These are phyloP conservation scores for Drosophila nigrodunni DNA, from an alignment of 1,140 invertebrate species.

Conservation along the genomic window DNA sequence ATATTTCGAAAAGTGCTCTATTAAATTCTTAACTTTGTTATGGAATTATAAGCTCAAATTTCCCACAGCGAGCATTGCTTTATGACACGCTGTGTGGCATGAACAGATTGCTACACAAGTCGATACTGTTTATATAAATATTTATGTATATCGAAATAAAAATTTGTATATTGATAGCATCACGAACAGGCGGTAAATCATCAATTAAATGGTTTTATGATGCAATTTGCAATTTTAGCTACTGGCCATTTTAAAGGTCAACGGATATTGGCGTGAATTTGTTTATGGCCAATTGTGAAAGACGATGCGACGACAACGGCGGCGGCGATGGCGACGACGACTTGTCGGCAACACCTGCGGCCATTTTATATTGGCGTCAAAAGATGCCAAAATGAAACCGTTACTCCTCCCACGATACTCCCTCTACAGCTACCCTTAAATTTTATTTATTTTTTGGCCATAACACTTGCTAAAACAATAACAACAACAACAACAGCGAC, in stretches of 20 bases:
- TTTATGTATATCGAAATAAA: background rate
- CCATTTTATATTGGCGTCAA: constrained; percentile 47
- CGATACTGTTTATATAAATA: background rate
- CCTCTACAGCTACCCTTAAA: background rate
- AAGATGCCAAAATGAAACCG: constrained; percentile 45
- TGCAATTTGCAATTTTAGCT: constrained; percentile 52
- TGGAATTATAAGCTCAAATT: no score
- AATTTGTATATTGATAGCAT: constrained; percentile 58
- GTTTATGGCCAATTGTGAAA: constrained; percentile 44
- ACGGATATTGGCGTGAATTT: constrained; percentile 51
- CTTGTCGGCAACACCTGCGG: constrained; percentile 53
- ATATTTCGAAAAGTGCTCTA: no score
- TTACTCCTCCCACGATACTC: background rate
- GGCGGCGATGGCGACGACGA: constrained; percentile 31
- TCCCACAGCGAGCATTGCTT: no score
- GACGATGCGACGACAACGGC: constrained; percentile 20
- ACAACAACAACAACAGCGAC: constrained; percentile 1
- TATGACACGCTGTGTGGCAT: no score
- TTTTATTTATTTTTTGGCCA: background rate
- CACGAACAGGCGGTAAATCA: constrained; percentile 70
- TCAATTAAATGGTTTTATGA: constrained; percentile 71
- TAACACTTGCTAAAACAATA: background rate
- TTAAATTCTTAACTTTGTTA: no score
- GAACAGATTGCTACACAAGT: no score
- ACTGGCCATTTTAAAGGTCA: constrained; percentile 40